These are phyloP conservation scores for Platalea minor DNA, from an alignment of 2,797 vertebrate genomes.

Conservation along the genomic window DNA sequence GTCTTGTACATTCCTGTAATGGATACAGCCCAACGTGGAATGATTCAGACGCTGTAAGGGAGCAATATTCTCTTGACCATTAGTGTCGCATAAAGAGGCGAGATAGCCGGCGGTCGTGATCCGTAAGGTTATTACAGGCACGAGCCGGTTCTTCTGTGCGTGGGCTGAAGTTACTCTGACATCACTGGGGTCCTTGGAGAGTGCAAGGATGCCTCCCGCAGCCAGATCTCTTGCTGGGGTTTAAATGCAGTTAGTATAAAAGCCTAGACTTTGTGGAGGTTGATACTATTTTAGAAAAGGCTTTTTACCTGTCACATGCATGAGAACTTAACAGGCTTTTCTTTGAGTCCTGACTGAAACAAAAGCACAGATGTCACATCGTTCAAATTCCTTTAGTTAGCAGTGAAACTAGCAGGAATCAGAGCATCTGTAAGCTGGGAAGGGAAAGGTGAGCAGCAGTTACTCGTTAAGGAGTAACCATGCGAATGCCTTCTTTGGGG, in stretches of 20 bases:
- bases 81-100: fast-evolving
- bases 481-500: background rate
- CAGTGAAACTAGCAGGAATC: background rate
- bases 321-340: background rate
- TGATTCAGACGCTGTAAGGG: background rate
- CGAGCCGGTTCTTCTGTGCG: background rate
- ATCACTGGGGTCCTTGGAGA: background rate
- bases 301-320: slow-evolving; percentile 17
- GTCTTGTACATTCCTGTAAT: background rate
- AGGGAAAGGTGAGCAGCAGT: background rate
- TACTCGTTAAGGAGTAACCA: background rate
- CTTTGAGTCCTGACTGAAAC: background rate
- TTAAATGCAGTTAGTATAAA: background rate
- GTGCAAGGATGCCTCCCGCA: background rate
- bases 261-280: background rate
- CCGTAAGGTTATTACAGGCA: background rate
- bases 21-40: fast-evolving
- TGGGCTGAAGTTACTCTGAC: background rate
- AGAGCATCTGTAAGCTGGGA: background rate
- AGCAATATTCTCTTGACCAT: background rate
- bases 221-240: background rate
- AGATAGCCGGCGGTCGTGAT: background rate
- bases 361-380: background rate
- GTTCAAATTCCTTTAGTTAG: background rate
- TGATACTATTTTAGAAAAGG: slow-evolving; percentile 11